A percentile compares a stretch with the other conserved stretches of the same genome.
Conservation (phyloP, 2,797 vertebrate species). For the Silurus aristotelis region DNA sequence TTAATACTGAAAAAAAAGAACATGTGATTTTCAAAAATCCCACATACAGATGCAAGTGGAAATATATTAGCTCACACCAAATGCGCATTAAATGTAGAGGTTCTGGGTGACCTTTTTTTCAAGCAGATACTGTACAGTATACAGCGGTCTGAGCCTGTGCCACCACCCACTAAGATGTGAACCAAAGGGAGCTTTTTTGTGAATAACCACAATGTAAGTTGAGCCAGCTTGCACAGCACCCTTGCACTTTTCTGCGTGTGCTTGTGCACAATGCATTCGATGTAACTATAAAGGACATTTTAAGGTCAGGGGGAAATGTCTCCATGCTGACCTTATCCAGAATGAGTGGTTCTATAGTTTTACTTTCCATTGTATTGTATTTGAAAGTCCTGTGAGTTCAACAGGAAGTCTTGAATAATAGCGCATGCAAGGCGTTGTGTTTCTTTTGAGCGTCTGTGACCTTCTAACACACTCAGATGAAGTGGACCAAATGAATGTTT, state of each 20-base stretch:
- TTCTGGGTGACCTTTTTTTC: slow-evolving; percentile 25
- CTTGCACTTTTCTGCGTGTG: not conserved
- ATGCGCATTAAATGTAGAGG: not conserved
- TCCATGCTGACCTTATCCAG: not conserved
- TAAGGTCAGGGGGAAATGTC: not conserved
- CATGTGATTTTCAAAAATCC: not conserved
- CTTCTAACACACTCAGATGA: not conserved
- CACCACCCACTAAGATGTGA: slow-evolving; percentile 22
- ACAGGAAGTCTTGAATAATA: slow-evolving; percentile 47
- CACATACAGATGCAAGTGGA: not conserved
- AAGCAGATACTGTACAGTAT: not conserved
- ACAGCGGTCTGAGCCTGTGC: not conserved
- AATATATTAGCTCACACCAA: not conserved
- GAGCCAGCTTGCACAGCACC: slow-evolving; percentile 1
- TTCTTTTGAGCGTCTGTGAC: not conserved
- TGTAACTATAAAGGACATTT: not conserved
- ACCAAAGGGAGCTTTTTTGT: not conserved
- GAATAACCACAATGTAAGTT: slow-evolving; percentile 28
- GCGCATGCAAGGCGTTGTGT: slow-evolving; percentile 5
- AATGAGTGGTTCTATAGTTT: slow-evolving; percentile 11
- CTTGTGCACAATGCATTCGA: not conserved
- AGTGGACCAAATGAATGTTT: not conserved
- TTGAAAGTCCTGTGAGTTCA: slow-evolving; percentile 8
- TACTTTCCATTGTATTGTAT: slow-evolving; percentile 35
- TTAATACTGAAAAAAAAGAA: not conserved